Evolutionary conservation across 92 coral and sea anemone species (phyloP), one percentile per base, ranked within the genome.

Genomic region (Zoanthus sociatus): DNA sequence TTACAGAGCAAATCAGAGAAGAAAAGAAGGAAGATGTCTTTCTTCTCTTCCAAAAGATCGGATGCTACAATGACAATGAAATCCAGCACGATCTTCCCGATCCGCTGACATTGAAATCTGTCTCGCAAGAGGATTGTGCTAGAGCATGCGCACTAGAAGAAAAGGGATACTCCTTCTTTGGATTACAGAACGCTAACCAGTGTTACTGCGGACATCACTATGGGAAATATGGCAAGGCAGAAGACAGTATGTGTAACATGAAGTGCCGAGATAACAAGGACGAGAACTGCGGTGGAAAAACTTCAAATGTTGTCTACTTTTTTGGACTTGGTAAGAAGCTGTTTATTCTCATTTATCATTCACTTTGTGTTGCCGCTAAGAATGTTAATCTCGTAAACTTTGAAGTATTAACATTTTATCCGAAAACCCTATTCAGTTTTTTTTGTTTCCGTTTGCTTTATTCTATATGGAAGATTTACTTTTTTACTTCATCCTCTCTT

Each of bases 61-160:
- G 99, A 46, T 97, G 99, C 87, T 97, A 84, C 87, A 87, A 92
- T 6, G 99, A 97, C 92, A 90, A 95, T 16, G 30, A 33, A 3
- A 58, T 73, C 16, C 88, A 88, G 70, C 99, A 90, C 82, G 99
- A 97, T 84, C 84, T 97, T 33, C 95, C 95, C 37, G 87, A 84
- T 44, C 86, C 79, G 53, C 86, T 92, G 18, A 87, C 79, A 32
- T 82, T 96, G 30, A 92, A 94, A 78, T 74, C 96, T 13, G 95
- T 94, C 72, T 93, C 97, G 54, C 99, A 97, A 63, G 99, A 97
- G 82, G 93, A 90, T 83, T 97, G 99, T 33, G 99, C 92, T 9
- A 94, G 98, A 83, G 95, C 98, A 83, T 97, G 99, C 93, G 99
- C 99, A 69, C 92, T 97, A 0, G 93, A 91, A 47, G 97, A 97